Conservation (phyloP, 2,888 invertebrate genomes). For the Selenia dentaria region DNA sequence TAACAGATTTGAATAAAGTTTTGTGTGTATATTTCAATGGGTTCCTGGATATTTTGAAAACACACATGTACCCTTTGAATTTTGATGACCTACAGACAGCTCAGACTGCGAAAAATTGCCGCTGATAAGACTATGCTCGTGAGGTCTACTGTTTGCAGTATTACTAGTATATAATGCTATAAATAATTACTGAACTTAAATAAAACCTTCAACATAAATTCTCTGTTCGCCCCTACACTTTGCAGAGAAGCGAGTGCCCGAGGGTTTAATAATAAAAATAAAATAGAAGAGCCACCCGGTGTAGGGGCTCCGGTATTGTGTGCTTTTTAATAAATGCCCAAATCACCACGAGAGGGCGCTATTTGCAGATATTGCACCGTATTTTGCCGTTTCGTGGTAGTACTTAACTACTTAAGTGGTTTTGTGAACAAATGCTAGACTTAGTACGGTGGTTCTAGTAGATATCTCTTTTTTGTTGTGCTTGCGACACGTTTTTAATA, state of each 20-base stretch:
- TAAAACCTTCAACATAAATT: too few relatives aligned
- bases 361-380: constrained; percentile 53
- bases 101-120: too few relatives aligned
- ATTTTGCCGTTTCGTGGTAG: constrained; percentile 10
- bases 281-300: constrained; percentile 72
- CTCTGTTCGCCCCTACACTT: constrained; percentile 52
- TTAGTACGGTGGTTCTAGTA: background rate
- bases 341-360: constrained; percentile 67
- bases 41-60: too few relatives aligned
- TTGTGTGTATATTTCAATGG: too few relatives aligned
- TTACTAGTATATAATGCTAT: too few relatives aligned
- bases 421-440: constrained; percentile 13
- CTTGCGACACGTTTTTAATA: too few relatives aligned
- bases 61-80: too few relatives aligned
- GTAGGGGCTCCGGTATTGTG: constrained; percentile 73
- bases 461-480: background rate
- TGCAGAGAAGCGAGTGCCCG: constrained; percentile 52
- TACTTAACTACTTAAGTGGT: constrained; percentile 4
- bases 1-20: too few relatives aligned
- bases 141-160: too few relatives aligned
- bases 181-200: too few relatives aligned
- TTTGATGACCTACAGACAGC: too few relatives aligned
- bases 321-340: constrained; percentile 80
- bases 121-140: too few relatives aligned
- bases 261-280: constrained; percentile 82